Evolutionary conservation across 2,113 vertebrate species (phyloP).

Genomic region (Pampusana beccarii): DNA sequence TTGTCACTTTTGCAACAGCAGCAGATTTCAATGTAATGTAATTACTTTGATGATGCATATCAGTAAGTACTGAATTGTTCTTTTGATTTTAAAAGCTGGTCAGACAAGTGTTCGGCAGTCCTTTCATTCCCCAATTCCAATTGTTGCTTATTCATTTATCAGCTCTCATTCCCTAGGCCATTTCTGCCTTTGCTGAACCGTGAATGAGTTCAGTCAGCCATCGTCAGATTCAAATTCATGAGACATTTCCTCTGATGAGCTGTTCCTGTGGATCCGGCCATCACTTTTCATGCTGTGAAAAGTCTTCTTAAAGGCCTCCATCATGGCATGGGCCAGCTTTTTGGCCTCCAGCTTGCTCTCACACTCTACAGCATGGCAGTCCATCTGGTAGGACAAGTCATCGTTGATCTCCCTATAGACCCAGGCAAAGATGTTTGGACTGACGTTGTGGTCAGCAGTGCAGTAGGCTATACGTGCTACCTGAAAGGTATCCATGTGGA

Average conservation of each 20-base stretch:
- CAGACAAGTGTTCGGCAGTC: slow-evolving; percentile 75
- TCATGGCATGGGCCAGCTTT: slow-evolving; percentile 98
- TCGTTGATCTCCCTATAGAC: slow-evolving; percentile 98
- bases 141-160: slow-evolving; percentile 63
- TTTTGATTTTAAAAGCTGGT: slow-evolving; percentile 77
- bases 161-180: slow-evolving; percentile 72
- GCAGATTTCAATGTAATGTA: slow-evolving; percentile 75
- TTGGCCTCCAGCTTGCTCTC: slow-evolving; percentile 98
- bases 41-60: slow-evolving; percentile 78
- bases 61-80: slow-evolving; percentile 76
- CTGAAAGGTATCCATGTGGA: slow-evolving; percentile 97
- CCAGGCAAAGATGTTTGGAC: slow-evolving; percentile 97
- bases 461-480: slow-evolving; percentile 98
- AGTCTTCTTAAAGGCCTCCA: slow-evolving; percentile 99
- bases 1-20: slow-evolving; percentile 76
- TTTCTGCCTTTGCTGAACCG: slow-evolving; percentile 63
- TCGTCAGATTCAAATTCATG: slow-evolving; percentile 91
- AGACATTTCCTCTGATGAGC: slow-evolving; percentile 88
- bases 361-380: slow-evolving; percentile 97
- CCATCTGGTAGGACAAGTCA: slow-evolving; percentile 98
- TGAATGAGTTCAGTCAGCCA: slow-evolving; percentile 73
- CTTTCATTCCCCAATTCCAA: slow-evolving; percentile 70
- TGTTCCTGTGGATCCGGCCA: slow-evolving; percentile 93
- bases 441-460: slow-evolving; percentile 94
- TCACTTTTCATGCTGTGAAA: slow-evolving; percentile 99